These are phyloP conservation scores for Hydrochoerus hydrochaeris DNA, from an alignment of 2,113 vertebrate species.

Conservation along the genomic window DNA sequence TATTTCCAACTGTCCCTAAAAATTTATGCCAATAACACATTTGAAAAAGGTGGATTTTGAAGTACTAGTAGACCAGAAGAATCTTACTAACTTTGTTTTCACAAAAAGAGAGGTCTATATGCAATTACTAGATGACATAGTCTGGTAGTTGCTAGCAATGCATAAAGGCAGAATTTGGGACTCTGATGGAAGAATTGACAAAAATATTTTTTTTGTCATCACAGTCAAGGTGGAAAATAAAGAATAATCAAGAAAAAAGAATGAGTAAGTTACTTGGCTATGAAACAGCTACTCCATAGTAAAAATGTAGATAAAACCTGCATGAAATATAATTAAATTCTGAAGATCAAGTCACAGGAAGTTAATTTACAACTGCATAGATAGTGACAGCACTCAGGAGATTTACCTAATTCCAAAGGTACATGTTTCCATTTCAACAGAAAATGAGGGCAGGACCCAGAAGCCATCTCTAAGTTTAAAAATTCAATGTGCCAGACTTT, in stretches of 20 bases:
- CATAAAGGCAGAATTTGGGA: not conserved
- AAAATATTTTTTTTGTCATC: not conserved
- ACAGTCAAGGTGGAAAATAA: not conserved
- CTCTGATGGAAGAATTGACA: not conserved
- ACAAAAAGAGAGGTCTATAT: not conserved
- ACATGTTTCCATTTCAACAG: not conserved
- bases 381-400: not conserved
- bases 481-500: not conserved
- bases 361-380: constrained; percentile 39
- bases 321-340: constrained; percentile 30
- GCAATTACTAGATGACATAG: not conserved
- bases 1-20: not conserved
- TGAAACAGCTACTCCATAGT: not conserved
- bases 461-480: not conserved
- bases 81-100: not conserved
- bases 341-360: not conserved
- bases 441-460: constrained; percentile 8
- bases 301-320: not conserved
- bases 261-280: not conserved
- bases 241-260: constrained; percentile 12
- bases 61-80: not conserved
- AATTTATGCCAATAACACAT: not conserved
- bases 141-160: not conserved
- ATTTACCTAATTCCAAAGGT: not conserved
- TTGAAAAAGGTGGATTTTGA: not conserved